Conservation (phyloP, 2,888 invertebrate genomes). For the Chaetogeoica ovagalla region DNA sequence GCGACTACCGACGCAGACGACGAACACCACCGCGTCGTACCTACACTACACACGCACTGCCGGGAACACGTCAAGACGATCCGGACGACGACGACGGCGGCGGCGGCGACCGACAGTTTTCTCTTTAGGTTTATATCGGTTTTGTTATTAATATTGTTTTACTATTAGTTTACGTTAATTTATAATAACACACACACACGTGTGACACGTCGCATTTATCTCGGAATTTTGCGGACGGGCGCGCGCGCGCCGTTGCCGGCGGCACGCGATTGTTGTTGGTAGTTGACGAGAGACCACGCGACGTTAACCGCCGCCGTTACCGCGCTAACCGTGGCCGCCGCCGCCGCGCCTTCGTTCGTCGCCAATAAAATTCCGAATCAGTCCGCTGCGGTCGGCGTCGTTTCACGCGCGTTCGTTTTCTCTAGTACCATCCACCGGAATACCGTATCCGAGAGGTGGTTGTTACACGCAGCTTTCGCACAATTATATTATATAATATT, state of each 20-base stretch:
- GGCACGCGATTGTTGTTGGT: neutral
- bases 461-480: too few relatives aligned
- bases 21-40: too few relatives aligned
- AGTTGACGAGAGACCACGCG: neutral
- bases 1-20: too few relatives aligned
- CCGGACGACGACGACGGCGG: too few relatives aligned
- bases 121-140: neutral
- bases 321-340: neutral
- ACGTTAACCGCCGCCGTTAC: neutral
- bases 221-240: too few relatives aligned
- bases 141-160: neutral
- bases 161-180: neutral
- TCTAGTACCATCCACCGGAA: neutral
- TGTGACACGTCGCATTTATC: neutral
- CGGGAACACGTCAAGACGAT: too few relatives aligned
- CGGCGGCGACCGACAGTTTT: neutral
- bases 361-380: neutral
- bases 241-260: neutral
- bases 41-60: too few relatives aligned
- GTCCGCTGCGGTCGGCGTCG: neutral
- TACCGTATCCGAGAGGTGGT: too few relatives aligned
- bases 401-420: conserved; percentile 2
- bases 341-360: conserved; percentile 3
- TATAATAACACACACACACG: too few relatives aligned
- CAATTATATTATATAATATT: too few relatives aligned